Evolutionary conservation across 2,888 invertebrate species (phyloP), one percentile per base, ranked within the genome.

Genomic region (Chloroclystis v-ata): DNA sequence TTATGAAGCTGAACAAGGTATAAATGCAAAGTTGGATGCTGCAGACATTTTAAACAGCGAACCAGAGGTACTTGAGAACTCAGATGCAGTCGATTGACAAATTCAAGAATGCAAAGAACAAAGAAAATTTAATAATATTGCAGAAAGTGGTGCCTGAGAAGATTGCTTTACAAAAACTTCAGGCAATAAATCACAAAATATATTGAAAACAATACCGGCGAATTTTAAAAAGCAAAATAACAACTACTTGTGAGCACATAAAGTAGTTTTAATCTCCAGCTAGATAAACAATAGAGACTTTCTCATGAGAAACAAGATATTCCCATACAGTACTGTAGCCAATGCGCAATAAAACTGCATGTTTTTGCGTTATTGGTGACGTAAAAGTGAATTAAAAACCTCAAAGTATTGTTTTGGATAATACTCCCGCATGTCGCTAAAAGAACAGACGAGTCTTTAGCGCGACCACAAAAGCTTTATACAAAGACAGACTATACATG

Each of bases 241-340:
- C 43, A 56, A 54, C 59, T 60, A 59, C 62, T 61, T 60, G 61
- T 61, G 60, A 63, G 59, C 50, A 40, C 54, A 52, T 46, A 56
- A 47, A 59, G 47, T 49, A 53, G 45, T 26, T 26, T 8, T 26
- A 26, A 54, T 52, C 56, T 65, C 66, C n/a, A n/a, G n/a, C n/a
- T 65, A 61, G 54, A 20, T 43, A 54, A 53, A 75, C 74, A 75
- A 75, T 73, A 47, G 66, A 60, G 68, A 80, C 82, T 82, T 84
- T 83, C 84, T 79, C 82, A 85, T 81, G 85, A 72, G 84, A 85
- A 84, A 72, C 75, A 61, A 64, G 53, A 64, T 67, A 72, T 84
- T 85, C 83, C 75, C 83, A 84, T 77, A 74, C 77, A 68, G 69
- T 75, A 75, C 69, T 72, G 71, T 63, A 59, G 71, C 68, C 61